Base-by-base conservation (phyloP, 2,888 invertebrate species). In the Leptopilina syphax region DNA sequence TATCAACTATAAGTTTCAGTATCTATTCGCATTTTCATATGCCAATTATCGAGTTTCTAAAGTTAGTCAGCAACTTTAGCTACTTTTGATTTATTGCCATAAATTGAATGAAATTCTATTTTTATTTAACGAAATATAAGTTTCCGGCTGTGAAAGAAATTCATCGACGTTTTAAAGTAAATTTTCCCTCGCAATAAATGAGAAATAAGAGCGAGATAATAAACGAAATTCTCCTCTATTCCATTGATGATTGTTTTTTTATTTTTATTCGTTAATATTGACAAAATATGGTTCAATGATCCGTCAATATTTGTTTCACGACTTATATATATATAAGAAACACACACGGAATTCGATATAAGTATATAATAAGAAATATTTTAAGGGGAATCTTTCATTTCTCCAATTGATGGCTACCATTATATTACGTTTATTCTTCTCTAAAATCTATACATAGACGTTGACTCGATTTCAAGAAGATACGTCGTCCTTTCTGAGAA, bases 1-100 rank as follows among this genome's bases (percentile, higher is more conserved):
- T 57, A 73, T 73, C 57, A 73, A 57, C 54, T 12, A 70, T 34
- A 73, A 73, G 73, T 73, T 73, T 73, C 57, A n/a, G 54, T 41
- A 73, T 34, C 57, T 63, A 73, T 27, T 54, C 57, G 41, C 34
- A n/a, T 18, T 73, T 41, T 73, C 57, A 57, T 54, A 8, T 50
- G 50, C 41, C 54, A 73, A 73, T 57, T 73, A 73, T 73, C 34
- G 41, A 60, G 27, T 73, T 73, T 41, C n/a, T 1, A 8, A 73
- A 73, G 34, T 60, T 18, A 27, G 18, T 57, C 60, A 70, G 50
- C 50, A 54, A 54, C 13, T 70, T 57, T 68, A 7, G 8, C 50
- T 70, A 34, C 27, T 70, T 34, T 70, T 34, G 54, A 70, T 54
- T 70, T 54, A 34, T 27, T 70, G 27, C 27, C 50, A 3, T 10